Evolutionary conservation across 2,113 vertebrate genomes (phyloP).

Genomic region (Oryzias celebensis): DNA sequence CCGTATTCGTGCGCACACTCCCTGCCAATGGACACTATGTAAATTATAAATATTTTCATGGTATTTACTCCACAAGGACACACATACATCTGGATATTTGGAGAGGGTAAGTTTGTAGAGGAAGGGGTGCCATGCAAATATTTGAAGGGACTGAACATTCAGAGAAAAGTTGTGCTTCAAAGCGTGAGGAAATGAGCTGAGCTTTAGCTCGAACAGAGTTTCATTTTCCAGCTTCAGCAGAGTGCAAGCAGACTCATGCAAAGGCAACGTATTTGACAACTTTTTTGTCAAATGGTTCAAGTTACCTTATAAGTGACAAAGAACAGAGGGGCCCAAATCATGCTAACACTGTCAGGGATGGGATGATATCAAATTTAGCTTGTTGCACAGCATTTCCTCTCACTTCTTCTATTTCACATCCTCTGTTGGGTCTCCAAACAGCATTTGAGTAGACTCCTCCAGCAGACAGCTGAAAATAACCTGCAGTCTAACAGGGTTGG

Average conservation of each 20-base stretch:
- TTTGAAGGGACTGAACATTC: slow-evolving; percentile 55
- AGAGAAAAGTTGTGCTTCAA: slow-evolving; percentile 64
- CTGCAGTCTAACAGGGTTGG: slow-evolving; percentile 25
- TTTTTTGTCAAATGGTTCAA: slow-evolving; percentile 24
- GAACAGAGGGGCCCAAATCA: neutral
- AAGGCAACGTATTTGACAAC: slow-evolving; percentile 31
- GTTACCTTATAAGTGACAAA: slow-evolving; percentile 4
- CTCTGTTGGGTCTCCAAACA: slow-evolving; percentile 1
- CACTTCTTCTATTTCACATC: slow-evolving; percentile 25
- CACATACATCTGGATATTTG: slow-evolving; percentile 50
- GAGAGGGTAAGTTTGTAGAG: slow-evolving; percentile 40
- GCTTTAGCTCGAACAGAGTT: slow-evolving; percentile 39
- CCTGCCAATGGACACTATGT: slow-evolving; percentile 39
- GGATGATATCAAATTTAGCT: slow-evolving; percentile 6
- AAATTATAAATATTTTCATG: slow-evolving; percentile 70
- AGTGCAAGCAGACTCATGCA: slow-evolving; percentile 8
- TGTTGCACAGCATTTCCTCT: neutral
- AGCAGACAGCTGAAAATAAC: slow-evolving; percentile 17
- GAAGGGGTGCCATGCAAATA: slow-evolving; percentile 56
- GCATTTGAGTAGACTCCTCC: neutral
- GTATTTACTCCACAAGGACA: slow-evolving; percentile 50
- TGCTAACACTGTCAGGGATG: slow-evolving; percentile 7
- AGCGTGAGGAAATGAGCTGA: slow-evolving; percentile 43
- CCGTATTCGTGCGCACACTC: slow-evolving; percentile 40
- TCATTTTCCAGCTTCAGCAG: slow-evolving; percentile 23